Evolutionary conservation across 2,888 invertebrate genomes (phyloP), one percentile per base, ranked within the genome.

Genomic region (Anarsia innoxiella): DNA sequence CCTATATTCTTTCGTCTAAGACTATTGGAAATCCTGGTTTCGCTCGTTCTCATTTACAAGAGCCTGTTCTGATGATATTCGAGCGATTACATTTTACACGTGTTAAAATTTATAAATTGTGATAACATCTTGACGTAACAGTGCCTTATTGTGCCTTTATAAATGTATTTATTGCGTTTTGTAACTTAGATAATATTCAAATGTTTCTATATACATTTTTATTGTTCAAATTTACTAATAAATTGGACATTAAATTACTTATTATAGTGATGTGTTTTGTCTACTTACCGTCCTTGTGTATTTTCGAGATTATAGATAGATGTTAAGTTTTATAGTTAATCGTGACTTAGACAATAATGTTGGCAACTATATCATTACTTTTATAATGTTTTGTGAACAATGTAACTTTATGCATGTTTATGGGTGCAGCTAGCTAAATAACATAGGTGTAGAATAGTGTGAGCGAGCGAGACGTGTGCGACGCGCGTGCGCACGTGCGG

Each of bases 201-300:
- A 51, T 71, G 76, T 76, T 72, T 75, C 72, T 76, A 76, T n/a
- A n/a, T 70, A 73, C 56, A 60, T 65, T 42, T 66, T 68, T 63
- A 69, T 62, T 61, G 66, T 66, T 70, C 65, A 59, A 65, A 60
- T 55, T 33, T 70, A 64, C 70, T 65, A 61, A 71, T 69, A 58
- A 65, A 65, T 62, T 64, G 64, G 66, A 66, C 59, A 62, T 59
- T 66, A 62, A 71, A 69, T 64, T 77, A 76, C 69, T 72, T 76
- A 63, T 73, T 61, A 66, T 72, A 69, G 66, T 66, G 59, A 67
- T 59, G 64, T 71, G 70, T 70, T 73, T 74, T 76, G 74, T 75
- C 77, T 75, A 77, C 73, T 79, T 79, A 80, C 83, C 84, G 84
- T 84, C 84, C 84, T 82, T 79, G 78, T 76, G 75, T 76, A 82